phyloP scores from a whole-genome alignment of 1,140 invertebrate genomes.

The Rhyacophila brunnea region DNA sequence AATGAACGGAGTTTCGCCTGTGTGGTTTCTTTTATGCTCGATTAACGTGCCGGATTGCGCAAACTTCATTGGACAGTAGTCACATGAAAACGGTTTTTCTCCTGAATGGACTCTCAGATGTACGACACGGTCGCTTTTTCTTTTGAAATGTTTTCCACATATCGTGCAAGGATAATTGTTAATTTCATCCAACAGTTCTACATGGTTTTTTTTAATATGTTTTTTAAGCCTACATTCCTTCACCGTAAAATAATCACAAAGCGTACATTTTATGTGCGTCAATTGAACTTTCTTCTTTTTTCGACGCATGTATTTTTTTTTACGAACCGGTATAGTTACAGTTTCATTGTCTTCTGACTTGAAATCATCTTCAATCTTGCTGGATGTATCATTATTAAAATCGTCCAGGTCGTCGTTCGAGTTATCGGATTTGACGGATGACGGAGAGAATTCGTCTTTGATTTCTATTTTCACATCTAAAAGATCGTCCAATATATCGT shows the following conservation, averaged over 20 bases:
- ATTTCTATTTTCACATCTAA: constrained; percentile 14
- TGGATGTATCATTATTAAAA: neutral
- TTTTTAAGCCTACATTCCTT: constrained; percentile 44
- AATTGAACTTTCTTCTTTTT: constrained; percentile 54
- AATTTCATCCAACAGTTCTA: constrained; percentile 41
- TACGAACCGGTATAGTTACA: no score
- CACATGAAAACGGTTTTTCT: constrained; percentile 10
- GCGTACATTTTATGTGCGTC: constrained; percentile 46
- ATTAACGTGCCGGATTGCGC: constrained; percentile 13
- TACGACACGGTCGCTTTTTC: constrained; percentile 45
- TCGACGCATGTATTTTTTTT: no score
- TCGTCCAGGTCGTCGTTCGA: constrained; percentile 1
- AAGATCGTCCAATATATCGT: neutral
- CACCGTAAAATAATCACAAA: constrained; percentile 39
- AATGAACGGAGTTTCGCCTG: constrained; percentile 41
- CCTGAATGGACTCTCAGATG: constrained; percentile 10
- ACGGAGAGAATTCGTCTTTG: constrained; percentile 13
- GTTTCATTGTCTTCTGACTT: constrained; percentile 36
- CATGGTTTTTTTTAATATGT: constrained; percentile 37
- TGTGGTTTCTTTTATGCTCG: constrained; percentile 34
- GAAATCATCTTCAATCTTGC: constrained; percentile 30
- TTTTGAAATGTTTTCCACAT: constrained; percentile 46
- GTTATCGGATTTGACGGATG: no score
- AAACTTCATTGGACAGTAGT: constrained; percentile 4
- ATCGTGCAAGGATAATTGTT: constrained; percentile 44